phyloP scores from a whole-genome alignment of 2,888 invertebrate genomes.

The Dyspetes luteomarginatus region DNA sequence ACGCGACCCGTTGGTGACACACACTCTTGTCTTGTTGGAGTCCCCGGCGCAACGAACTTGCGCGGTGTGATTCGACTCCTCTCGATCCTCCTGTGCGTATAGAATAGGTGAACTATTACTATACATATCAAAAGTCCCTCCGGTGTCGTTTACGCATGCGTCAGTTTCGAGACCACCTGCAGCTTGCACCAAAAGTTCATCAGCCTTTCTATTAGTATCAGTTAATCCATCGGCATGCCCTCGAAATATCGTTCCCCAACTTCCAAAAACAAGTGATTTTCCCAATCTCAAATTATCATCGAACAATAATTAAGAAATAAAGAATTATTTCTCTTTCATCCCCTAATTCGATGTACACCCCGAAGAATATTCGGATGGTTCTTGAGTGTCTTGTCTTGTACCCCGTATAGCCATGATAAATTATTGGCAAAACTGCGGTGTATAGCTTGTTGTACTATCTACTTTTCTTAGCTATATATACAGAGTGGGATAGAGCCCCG shows the following conservation, averaged over 20 bases:
- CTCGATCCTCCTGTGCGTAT: conserved; percentile 35
- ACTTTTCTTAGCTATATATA: conserved; percentile 28
- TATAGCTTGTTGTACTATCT: conserved; percentile 9
- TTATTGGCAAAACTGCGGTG: conserved; percentile 5
- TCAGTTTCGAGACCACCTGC: conserved; percentile 23
- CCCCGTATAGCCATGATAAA: conserved; percentile 23
- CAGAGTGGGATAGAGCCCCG: conserved; percentile 8
- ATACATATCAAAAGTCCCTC: conserved; percentile 2
- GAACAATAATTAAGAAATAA: not conserved
- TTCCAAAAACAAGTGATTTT: not conserved
- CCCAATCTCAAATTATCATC: not conserved
- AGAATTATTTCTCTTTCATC: conserved; percentile 1
- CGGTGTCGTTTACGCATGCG: conserved; percentile 26
- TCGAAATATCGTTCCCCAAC: not conserved
- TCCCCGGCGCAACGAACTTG: conserved; percentile 62
- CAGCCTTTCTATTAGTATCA: not conserved
- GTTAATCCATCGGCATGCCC: not conserved
- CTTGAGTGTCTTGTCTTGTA: not conserved
- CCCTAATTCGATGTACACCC: not conserved
- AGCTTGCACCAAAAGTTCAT: conserved; percentile 27
- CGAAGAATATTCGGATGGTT: not conserved
- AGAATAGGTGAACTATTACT: conserved; percentile 6
- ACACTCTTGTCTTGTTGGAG: conserved; percentile 45
- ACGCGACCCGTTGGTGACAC: conserved; percentile 66
- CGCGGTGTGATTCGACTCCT: conserved; percentile 50